Evolutionary conservation across 1,140 invertebrate genomes (phyloP).

Genomic region (Saccostrea glomerata): DNA sequence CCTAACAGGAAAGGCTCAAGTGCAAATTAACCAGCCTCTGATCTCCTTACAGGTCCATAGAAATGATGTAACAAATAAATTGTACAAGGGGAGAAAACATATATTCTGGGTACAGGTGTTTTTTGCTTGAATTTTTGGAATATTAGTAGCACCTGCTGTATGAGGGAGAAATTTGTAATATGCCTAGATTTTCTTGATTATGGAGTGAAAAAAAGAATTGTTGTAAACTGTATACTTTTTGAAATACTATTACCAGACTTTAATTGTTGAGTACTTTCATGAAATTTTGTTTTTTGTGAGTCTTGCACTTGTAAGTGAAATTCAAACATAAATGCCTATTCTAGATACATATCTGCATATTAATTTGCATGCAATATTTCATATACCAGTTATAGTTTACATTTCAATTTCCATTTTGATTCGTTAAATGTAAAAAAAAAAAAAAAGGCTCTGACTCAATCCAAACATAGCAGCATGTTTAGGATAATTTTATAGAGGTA

Average conservation of each 20-base stretch:
- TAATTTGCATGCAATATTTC: constrained; percentile 13
- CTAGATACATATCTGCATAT: background rate
- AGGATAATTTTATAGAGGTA: background rate
- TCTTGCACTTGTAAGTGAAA: background rate
- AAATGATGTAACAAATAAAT: constrained; percentile 30
- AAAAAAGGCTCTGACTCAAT: background rate
- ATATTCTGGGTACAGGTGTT: background rate
- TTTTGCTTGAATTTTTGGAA: background rate
- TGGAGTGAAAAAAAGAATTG: too few relatives aligned
- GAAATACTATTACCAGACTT: background rate
- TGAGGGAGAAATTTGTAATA: background rate
- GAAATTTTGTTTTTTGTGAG: background rate
- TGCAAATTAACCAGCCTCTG: background rate
- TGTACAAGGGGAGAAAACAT: background rate
- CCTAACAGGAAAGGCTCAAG: background rate
- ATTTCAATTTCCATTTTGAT: constrained; percentile 14
- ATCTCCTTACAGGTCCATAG: constrained; percentile 1
- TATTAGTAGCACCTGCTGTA: constrained; percentile 19
- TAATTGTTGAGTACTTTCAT: background rate
- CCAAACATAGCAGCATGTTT: background rate
- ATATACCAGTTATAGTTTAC: background rate
- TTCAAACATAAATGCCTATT: background rate
- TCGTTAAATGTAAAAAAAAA: background rate
- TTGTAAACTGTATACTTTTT: background rate
- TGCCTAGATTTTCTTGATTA: background rate